Evolutionary conservation across 2,888 invertebrate genomes (phyloP).

Genomic region (Labia minor): DNA sequence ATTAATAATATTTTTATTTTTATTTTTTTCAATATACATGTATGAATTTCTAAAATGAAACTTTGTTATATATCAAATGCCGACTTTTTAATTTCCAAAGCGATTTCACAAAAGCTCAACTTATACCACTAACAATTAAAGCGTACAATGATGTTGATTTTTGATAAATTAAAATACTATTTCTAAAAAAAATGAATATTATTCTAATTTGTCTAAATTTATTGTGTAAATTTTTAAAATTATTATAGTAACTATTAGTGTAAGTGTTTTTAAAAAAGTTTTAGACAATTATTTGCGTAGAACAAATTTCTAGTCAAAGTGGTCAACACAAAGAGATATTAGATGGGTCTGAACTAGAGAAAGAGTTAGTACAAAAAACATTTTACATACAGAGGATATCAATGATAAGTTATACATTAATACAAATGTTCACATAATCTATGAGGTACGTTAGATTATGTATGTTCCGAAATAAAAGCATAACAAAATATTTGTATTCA

Average conservation of each 20-base stretch:
- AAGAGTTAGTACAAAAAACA: conserved; percentile 5
- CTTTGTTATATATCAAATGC: conserved; percentile 14
- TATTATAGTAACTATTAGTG: neutral
- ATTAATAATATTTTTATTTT: conserved; percentile 13
- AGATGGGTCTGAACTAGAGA: conserved; percentile 8
- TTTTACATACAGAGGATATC: neutral
- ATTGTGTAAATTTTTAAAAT: conserved; percentile 13
- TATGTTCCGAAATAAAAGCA: conserved; percentile 5
- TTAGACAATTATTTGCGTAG: neutral
- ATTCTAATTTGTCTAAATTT: neutral
- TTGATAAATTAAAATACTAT: conserved; percentile 1
- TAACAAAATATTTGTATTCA: neutral
- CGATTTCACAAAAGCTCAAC: conserved; percentile 4
- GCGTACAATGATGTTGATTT: conserved; percentile 13
- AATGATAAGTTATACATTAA: neutral
- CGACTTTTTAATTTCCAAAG: conserved; percentile 6
- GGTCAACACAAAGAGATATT: conserved; percentile 3
- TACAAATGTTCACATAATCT: conserved; percentile 4
- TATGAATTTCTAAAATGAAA: conserved; percentile 15
- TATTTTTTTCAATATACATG: conserved; percentile 16
- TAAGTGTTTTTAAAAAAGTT: neutral
- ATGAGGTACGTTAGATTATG: neutral
- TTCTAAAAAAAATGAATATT: conserved; percentile 13
- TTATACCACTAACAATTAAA: conserved; percentile 13
- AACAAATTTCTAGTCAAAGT: neutral